Evolutionary conservation across 2,888 invertebrate species (phyloP).

Genomic region (Lasiommata megera): DNA sequence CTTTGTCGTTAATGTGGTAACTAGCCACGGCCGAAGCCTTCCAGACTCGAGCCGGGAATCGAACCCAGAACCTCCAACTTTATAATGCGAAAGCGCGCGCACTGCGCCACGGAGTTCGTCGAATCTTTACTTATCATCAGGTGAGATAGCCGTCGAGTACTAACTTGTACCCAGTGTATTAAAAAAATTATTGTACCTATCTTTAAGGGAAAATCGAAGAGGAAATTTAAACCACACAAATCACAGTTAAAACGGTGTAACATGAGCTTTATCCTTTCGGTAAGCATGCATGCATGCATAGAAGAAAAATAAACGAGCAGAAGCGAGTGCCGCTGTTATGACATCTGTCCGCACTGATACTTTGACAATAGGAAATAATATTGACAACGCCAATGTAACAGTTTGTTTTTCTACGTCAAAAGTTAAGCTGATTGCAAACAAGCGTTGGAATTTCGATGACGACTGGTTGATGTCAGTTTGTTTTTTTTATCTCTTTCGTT

Average conservation of each 20-base stretch:
- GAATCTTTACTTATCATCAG: too few species aligned
- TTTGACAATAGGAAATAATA: constrained; percentile 36
- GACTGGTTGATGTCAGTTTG: constrained; percentile 22
- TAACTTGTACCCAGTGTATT: too few species aligned
- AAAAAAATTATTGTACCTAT: too few species aligned
- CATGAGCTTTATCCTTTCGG: constrained; percentile 8
- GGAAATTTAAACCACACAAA: too few species aligned
- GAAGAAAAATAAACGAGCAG: constrained; percentile 39
- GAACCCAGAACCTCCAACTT: too few species aligned
- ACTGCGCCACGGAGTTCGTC: too few species aligned
- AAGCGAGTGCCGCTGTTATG: constrained; percentile 52
- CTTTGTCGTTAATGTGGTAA: too few species aligned
- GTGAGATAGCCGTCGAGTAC: too few species aligned
- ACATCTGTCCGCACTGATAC: constrained; percentile 55
- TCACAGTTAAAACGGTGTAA: neutral
- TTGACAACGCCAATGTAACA: constrained; percentile 31
- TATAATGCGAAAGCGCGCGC: too few species aligned
- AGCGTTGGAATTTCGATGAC: constrained; percentile 24
- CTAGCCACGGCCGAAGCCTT: too few species aligned
- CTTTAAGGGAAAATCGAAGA: too few species aligned
- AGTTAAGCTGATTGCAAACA: constrained; percentile 37
- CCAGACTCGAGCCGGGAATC: too few species aligned
- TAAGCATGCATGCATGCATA: constrained; percentile 36
- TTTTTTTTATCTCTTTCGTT: neutral
- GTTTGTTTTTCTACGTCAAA: constrained; percentile 35